phyloP scores from a whole-genome alignment of 2,113 vertebrate genomes.

The Anguilla rostrata region DNA sequence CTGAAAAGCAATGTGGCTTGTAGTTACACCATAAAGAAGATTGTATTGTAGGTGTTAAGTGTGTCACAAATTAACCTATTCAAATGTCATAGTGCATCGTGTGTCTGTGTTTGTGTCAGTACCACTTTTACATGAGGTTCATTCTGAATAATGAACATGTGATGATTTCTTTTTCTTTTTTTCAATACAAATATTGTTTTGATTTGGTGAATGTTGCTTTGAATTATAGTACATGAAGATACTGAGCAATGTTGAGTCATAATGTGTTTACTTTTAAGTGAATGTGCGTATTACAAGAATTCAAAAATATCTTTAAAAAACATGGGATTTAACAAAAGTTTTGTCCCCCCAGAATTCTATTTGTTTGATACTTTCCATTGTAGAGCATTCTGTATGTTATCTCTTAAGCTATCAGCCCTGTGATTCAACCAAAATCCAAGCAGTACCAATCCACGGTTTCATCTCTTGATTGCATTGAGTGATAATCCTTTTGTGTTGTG shows the following conservation, averaged over 20 bases:
- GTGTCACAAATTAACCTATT: not conserved
- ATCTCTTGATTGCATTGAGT: not conserved
- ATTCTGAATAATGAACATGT: not conserved
- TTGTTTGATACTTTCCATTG: not conserved
- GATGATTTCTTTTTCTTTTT: too few relatives aligned
- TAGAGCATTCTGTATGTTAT: not conserved
- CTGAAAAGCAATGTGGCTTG: not conserved
- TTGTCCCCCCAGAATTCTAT: not conserved
- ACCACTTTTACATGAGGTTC: too few relatives aligned
- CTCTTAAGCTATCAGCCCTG: not conserved
- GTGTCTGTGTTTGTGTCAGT: not conserved
- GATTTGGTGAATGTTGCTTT: too few relatives aligned
- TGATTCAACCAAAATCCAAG: not conserved
- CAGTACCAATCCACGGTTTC: not conserved
- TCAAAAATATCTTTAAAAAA: slow-evolving; percentile 1
- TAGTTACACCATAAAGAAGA: not conserved
- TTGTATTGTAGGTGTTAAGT: not conserved
- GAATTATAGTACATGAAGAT: too few relatives aligned
- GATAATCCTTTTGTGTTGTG: not conserved
- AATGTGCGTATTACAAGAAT: too few relatives aligned
- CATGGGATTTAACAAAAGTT: not conserved
- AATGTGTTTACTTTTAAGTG: too few relatives aligned
- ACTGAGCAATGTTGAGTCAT: too few relatives aligned
- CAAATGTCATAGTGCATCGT: not conserved
- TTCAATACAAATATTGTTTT: not conserved